Conservation (phyloP, 2,888 invertebrate species). For the Antheraea assamensis region DNA sequence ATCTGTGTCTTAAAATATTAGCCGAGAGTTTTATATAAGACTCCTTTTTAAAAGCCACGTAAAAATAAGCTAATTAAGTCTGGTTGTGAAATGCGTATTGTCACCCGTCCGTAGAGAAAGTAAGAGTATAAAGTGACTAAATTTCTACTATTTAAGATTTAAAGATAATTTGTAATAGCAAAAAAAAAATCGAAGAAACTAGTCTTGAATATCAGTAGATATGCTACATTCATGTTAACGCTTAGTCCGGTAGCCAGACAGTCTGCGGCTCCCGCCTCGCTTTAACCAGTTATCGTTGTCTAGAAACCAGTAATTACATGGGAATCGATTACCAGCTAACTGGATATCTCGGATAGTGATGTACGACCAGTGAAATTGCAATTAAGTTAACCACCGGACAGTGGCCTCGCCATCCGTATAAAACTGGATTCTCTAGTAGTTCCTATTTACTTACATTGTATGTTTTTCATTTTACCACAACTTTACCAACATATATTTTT, state of each 20-base stretch:
- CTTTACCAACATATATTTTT: background rate
- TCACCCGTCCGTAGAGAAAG: too few species aligned
- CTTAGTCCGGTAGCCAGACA: constrained; percentile 45
- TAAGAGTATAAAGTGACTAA: too few species aligned
- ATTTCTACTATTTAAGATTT: too few species aligned
- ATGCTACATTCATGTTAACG: background rate
- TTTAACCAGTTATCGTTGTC: constrained; percentile 23
- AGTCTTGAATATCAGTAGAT: background rate
- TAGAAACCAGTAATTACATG: constrained; percentile 44
- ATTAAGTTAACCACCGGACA: constrained; percentile 52
- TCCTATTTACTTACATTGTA: constrained; percentile 14
- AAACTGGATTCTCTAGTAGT: constrained; percentile 10
- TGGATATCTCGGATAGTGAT: constrained; percentile 38
- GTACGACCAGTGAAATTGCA: constrained; percentile 49
- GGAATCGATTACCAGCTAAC: constrained; percentile 52
- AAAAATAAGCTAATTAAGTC: too few species aligned
- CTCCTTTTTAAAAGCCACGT: too few species aligned
- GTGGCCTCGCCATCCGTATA: constrained; percentile 37
- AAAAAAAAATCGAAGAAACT: background rate
- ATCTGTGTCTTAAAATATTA: too few species aligned
- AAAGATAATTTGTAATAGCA: too few species aligned
- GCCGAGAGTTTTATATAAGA: too few species aligned
- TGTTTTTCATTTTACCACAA: constrained; percentile 5
- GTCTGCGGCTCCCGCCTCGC: constrained; percentile 41
- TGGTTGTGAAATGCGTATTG: too few species aligned